Percentiles rank a stretch among this genome's conserved stretches.
Evolutionary conservation across 2,888 invertebrate genomes (phyloP).

Genomic region (Cactoblastis cactorum): DNA sequence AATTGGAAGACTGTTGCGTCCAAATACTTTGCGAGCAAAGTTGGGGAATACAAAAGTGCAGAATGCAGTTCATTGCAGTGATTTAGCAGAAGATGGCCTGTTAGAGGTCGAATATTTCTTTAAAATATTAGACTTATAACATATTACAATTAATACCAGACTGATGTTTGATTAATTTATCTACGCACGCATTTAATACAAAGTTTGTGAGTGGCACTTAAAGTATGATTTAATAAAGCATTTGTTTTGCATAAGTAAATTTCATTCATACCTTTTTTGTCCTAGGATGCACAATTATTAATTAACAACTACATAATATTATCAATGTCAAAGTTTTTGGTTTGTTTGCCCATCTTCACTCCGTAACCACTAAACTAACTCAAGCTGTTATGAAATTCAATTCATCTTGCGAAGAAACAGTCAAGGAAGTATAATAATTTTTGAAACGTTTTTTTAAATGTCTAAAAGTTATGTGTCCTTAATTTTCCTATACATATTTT

Average conservation of each 20-base stretch:
- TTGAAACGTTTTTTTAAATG: too few species aligned
- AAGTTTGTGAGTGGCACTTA: neutral
- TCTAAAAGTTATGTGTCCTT: too few species aligned
- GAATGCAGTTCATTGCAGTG: constrained; percentile 96
- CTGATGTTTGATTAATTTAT: constrained; percentile 25
- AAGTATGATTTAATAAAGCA: neutral
- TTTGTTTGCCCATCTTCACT: too few species aligned
- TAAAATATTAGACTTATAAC: constrained; percentile 80
- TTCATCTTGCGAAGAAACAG: too few species aligned
- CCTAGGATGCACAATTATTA: too few species aligned
- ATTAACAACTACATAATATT: too few species aligned
- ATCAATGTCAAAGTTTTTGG: too few species aligned
- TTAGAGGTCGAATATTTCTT: constrained; percentile 91
- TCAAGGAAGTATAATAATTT: too few species aligned
- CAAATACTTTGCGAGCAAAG: constrained; percentile 89
- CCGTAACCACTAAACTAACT: too few species aligned
- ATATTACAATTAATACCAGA: constrained; percentile 19
- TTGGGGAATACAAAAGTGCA: constrained; percentile 90
- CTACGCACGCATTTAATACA: neutral
- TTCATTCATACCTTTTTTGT: neutral
- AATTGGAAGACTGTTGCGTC: constrained; percentile 90
- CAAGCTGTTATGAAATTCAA: too few species aligned
- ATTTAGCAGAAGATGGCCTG: constrained; percentile 91
- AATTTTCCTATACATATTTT: too few species aligned
- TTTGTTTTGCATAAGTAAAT: neutral